These are phyloP conservation scores for Clarias platycephalus DNA, from an alignment of 2,797 vertebrate species.

Conservation along the genomic window DNA sequence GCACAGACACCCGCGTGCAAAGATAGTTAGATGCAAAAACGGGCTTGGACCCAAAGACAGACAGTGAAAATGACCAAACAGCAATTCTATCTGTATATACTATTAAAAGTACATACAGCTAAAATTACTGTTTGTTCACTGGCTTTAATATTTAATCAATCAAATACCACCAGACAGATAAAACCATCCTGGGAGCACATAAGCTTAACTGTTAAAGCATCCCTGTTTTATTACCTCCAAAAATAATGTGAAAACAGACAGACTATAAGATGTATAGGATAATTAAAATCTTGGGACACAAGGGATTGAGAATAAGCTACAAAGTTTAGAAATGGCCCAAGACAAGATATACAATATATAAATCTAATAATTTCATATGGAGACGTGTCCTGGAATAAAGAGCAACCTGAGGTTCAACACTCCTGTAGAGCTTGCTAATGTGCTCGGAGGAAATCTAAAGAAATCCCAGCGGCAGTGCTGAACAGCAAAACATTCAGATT, in stretches of 20 bases:
- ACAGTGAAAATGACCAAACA: neutral
- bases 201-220: neutral
- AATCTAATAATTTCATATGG: slow-evolving; percentile 26
- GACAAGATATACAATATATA: neutral
- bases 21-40: neutral
- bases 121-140: neutral
- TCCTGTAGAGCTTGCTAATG: slow-evolving; percentile 61
- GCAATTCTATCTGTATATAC: neutral
- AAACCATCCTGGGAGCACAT: neutral
- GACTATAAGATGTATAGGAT: neutral
- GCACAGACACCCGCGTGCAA: neutral
- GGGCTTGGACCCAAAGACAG: neutral
- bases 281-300: neutral
- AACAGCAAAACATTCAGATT: slow-evolving; percentile 62
- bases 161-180: neutral
- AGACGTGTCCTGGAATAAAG: slow-evolving; percentile 15
- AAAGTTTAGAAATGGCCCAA: neutral
- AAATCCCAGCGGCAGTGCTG: slow-evolving; percentile 33
- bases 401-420: neutral
- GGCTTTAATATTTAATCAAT: slow-evolving; percentile 23
- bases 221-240: neutral
- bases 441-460: slow-evolving; percentile 51
- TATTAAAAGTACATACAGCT: slow-evolving; percentile 13
- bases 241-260: neutral
- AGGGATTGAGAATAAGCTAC: neutral